Evolutionary conservation across 2,113 vertebrate species (phyloP).

Genomic region (Tragelaphus strepsiceros): DNA sequence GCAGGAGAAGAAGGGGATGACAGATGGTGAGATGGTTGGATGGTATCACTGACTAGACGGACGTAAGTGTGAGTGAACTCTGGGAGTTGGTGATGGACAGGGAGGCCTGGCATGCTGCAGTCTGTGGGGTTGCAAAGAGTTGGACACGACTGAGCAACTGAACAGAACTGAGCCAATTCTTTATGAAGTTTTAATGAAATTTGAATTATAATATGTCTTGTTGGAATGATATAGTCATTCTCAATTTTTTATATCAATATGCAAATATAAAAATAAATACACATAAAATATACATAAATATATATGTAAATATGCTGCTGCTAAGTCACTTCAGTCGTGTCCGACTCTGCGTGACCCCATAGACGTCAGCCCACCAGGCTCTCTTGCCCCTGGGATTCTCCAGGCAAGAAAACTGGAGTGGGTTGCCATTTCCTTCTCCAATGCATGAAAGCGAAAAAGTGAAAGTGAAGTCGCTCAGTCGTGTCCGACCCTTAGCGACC

Average conservation of each 20-base stretch:
- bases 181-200: not conserved
- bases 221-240: not conserved
- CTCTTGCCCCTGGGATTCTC: no score
- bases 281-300: no score
- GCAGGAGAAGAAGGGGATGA: not conserved
- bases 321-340: no score
- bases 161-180: not conserved
- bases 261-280: not conserved
- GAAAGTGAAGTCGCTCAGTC: no score
- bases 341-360: no score
- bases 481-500: no score
- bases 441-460: no score
- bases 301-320: no score
- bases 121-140: not conserved
- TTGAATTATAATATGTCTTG: not conserved
- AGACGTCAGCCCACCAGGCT: no score
- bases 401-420: no score
- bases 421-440: no score
- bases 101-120: not conserved
- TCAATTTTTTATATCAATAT: not conserved
- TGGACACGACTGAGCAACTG: rapidly evolving
- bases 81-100: not conserved
- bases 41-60: not conserved
- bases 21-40: not conserved
- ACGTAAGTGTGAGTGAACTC: not conserved